Conservation (phyloP, 2,888 invertebrate species). For the Melipona beecheii region DNA sequence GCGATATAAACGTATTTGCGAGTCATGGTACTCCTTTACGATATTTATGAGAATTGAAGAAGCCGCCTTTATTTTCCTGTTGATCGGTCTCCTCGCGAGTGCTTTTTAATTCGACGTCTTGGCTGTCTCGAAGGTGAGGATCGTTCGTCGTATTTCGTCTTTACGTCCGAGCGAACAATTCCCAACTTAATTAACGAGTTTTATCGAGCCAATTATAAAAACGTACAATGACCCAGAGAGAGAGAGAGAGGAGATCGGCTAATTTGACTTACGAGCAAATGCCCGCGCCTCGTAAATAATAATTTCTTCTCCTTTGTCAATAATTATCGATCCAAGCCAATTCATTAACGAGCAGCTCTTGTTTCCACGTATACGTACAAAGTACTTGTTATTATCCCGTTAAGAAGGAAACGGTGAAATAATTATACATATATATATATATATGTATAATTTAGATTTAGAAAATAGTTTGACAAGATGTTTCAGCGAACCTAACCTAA, state of each 20-base stretch:
- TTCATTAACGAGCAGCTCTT: no score
- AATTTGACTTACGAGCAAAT: constrained; percentile 37
- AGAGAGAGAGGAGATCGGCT: constrained; percentile 42
- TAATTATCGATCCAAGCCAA: not conserved
- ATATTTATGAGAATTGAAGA: not conserved
- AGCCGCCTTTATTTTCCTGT: constrained; percentile 28
- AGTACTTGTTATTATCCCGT: not conserved
- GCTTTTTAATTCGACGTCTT: constrained; percentile 36
- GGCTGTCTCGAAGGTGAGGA: constrained; percentile 26
- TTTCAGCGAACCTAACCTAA: no score
- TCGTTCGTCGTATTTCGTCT: constrained; percentile 39
- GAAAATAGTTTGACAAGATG: not conserved
- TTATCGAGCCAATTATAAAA: constrained; percentile 76
- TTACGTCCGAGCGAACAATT: constrained; percentile 40
- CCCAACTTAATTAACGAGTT: constrained; percentile 68
- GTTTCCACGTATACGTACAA: not conserved
- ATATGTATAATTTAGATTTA: no score
- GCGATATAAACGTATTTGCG: no score
- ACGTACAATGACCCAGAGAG: constrained; percentile 50
- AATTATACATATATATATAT: no score
- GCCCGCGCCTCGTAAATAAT: not conserved
- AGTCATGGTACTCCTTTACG: not conserved
- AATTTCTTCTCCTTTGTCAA: not conserved
- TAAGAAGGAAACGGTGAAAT: not conserved
- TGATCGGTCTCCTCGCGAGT: constrained; percentile 28